phyloP scores from a whole-genome alignment of 1,140 invertebrate species.

The Bemisia tabaci region DNA sequence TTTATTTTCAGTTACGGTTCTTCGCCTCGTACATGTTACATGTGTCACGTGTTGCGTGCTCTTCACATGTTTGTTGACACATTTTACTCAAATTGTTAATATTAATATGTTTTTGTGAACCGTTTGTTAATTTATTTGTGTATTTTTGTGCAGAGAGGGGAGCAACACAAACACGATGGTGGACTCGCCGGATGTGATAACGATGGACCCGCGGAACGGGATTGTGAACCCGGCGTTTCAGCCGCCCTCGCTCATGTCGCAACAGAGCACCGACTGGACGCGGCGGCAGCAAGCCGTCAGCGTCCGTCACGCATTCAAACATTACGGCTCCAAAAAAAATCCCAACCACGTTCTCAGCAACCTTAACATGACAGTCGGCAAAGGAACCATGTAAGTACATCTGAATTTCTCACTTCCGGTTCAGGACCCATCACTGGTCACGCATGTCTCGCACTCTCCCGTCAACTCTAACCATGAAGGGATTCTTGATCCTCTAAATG shows the following conservation, averaged over 20 bases:
- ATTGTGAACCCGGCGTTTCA: conserved; percentile 19
- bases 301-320: conserved; percentile 33
- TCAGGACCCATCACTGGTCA: too few relatives aligned
- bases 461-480: too few relatives aligned
- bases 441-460: too few relatives aligned
- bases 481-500: too few relatives aligned
- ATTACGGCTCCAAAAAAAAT: conserved; percentile 32
- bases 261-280: conserved; percentile 27
- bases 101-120: too few relatives aligned
- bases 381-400: conserved; percentile 38
- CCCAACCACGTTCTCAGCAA: conserved; percentile 33
- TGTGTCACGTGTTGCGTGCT: too few relatives aligned
- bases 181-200: conserved; percentile 12
- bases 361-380: conserved; percentile 38
- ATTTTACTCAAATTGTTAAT: too few relatives aligned
- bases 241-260: conserved; percentile 18
- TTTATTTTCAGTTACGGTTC: too few relatives aligned
- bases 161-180: conserved; percentile 8
- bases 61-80: too few relatives aligned
- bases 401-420: background rate
- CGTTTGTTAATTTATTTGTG: too few relatives aligned
- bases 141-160: conserved; percentile 2
- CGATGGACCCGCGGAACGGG: conserved; percentile 14
- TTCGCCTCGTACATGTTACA: too few relatives aligned
- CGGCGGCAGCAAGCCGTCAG: conserved; percentile 30